These are phyloP conservation scores for Psylliodes chrysocephalus DNA, from an alignment of 2,888 invertebrate species.

Conservation along the genomic window DNA sequence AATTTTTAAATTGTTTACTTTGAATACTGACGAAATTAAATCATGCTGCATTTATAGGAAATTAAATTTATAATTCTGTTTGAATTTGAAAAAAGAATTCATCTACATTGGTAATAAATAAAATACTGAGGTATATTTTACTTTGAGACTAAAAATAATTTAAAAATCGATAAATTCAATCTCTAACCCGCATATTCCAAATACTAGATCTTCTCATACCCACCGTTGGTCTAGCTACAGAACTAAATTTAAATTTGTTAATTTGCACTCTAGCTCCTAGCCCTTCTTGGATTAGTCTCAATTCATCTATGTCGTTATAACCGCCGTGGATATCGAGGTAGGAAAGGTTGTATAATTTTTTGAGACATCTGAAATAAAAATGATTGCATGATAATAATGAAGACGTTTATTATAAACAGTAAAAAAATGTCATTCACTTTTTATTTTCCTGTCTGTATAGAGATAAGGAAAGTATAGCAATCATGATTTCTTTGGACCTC, in stretches of 20 bases:
- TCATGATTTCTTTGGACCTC: too few species aligned
- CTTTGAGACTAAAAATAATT: neutral
- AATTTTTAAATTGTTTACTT: neutral
- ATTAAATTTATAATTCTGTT: too few species aligned
- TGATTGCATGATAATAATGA: too few species aligned
- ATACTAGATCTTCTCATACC: conserved; percentile 88
- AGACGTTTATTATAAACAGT: too few species aligned
- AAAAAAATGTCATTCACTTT: too few species aligned
- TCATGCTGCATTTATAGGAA: neutral
- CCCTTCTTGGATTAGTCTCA: conserved; percentile 67
- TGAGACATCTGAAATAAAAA: conserved; percentile 63
- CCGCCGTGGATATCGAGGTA: conserved; percentile 89
- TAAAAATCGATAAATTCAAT: conserved; percentile 64
- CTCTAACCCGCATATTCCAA: conserved; percentile 87
- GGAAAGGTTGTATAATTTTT: conserved; percentile 72
- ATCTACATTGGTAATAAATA: neutral
- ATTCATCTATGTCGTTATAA: conserved; percentile 70
- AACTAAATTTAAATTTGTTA: conserved; percentile 83
- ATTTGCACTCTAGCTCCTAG: conserved; percentile 72
- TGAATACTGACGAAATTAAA: neutral
- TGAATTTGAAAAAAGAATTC: too few species aligned
- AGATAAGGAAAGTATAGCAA: too few species aligned
- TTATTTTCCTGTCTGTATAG: too few species aligned
- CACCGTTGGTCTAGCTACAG: conserved; percentile 90
- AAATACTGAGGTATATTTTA: neutral